Evolutionary conservation across 2,888 invertebrate species (phyloP), one percentile per base, ranked within the genome.

Genomic region (Pheosia gnoma): DNA sequence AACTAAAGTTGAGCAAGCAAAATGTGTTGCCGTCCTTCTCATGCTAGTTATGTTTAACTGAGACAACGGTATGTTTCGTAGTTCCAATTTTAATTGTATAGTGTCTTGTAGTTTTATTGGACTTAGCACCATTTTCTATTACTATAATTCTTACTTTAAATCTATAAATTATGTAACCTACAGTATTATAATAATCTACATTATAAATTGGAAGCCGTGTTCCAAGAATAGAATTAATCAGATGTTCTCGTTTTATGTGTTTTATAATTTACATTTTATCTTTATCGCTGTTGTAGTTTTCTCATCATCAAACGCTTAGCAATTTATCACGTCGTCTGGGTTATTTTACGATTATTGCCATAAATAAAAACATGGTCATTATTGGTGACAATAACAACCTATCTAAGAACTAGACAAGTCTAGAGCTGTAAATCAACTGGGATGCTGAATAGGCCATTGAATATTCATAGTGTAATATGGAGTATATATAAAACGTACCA

Each of bases 381-480:
- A 65, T 57, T 38, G 45, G 47, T 59, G 62, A 58, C 41, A 59
- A 47, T 68, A 64, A 63, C 61, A 66, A 69, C 65, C 66, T 45
- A 69, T 67, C 71, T 71, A 72, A 76, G 74, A 76, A 72, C 72
- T 74, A 72, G 67, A 70, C 69, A 66, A 68, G 68, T 58, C 53
- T 62, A 60, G 49, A 66, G 60, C 64, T 67, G 81, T 81, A 82
- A 82, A 82, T 83, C 78, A 80, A 78, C 72, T 73, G 59, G 58
- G 70, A 67, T 72, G 75, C 72, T 72, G 77, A 82, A 82, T 80
- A 73, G 78, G 70, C 77, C 80, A 88, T 87, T 80, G 80, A 84
- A 85, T 87, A 88, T 89, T 88, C 86, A 86, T 85, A 76, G 78
- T 78, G 81, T 66, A 69, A 67, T 70, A 67, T 78, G 77, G 77